Evolutionary conservation across 2,888 invertebrate species (phyloP), one percentile per base, ranked within the genome.

Genomic region (Monochamus alternatus): DNA sequence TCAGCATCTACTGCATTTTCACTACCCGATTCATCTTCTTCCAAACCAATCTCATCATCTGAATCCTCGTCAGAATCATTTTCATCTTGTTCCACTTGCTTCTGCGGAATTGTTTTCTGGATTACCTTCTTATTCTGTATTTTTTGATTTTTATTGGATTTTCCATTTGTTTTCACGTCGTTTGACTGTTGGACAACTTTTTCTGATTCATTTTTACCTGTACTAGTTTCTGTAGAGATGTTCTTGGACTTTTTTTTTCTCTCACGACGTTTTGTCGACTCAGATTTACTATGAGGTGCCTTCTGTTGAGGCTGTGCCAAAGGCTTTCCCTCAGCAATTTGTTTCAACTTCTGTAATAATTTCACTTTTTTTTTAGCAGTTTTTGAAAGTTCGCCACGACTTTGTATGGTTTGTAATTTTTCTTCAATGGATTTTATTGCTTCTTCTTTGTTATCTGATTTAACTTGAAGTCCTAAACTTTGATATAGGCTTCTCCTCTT

Each of bases 321-420:
- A 74, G 44, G 62, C 59, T 68, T 55, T 51, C 75, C 81, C 59
- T 73, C 76, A 30, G 71, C 68, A 44, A 73, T 69, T 8, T 69
- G 43, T 63, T 79, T 75, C 38, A 84, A 52, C 38, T 74, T 77
- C 5, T 75, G 76, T 8, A 81, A 76, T 0, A 74, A 0, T 44
- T 59, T 78, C 44, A 85, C 44, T 72, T 82, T 85, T 31, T 73
- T 80, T 70, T 75, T 82, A 7, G 81, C 84, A 7, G 83, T 82
- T 78, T 85, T 85, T 0, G 83, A 75, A 8, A 81, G 22, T 44
- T 82, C 80, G 60, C 51, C 55, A 9, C 77, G 77, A 8, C 72
- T 52, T 31, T 73, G 70, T 32, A 84, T 77, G 5, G 62, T 75
- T 65, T 76, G 51, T 67, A 84, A 79, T 78, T 79, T 83, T 1